Percentiles rank a stretch among this genome's conserved stretches.
Conservation (phyloP, 2,113 vertebrate species). For the Neogale vison region DNA sequence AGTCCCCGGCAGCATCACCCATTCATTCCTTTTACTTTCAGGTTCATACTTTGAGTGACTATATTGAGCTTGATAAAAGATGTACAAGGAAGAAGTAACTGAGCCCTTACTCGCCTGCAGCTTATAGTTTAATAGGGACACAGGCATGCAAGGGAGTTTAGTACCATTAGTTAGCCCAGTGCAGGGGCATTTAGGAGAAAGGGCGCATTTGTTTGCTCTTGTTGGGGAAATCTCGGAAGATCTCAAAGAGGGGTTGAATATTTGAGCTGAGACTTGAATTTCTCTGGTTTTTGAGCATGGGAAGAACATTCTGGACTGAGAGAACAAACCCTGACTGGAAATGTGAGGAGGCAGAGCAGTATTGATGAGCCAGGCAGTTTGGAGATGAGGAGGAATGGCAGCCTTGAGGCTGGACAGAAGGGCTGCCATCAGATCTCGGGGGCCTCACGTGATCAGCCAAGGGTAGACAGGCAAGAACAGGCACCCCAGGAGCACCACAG, state of each 20-base stretch:
- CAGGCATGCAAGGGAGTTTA: not conserved
- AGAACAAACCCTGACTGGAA: not conserved
- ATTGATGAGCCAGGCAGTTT: not conserved
- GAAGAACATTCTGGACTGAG: not conserved
- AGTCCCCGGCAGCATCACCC: not conserved
- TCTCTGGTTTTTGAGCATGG: not conserved
- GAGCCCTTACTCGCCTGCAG: not conserved
- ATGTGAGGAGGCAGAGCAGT: not conserved
- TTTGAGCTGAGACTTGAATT: not conserved
- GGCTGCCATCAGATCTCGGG: not conserved
- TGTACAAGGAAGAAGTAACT: not conserved
- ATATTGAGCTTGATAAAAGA: not conserved
- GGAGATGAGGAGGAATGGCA: not conserved
- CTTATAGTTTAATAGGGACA: not conserved
- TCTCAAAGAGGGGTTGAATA: not conserved
- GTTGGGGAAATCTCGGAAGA: not conserved
- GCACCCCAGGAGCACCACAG: not conserved
- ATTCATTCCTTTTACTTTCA: not conserved
- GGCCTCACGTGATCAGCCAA: not conserved
- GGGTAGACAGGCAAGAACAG: not conserved
- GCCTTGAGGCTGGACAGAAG: not conserved
- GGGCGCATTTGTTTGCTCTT: not conserved
- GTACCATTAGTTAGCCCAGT: not conserved
- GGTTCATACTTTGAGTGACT: not conserved
- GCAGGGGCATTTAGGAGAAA: not conserved